These are phyloP conservation scores for Calliopsis andreniformis DNA, from an alignment of 1,140 invertebrate genomes.

Conservation along the genomic window DNA sequence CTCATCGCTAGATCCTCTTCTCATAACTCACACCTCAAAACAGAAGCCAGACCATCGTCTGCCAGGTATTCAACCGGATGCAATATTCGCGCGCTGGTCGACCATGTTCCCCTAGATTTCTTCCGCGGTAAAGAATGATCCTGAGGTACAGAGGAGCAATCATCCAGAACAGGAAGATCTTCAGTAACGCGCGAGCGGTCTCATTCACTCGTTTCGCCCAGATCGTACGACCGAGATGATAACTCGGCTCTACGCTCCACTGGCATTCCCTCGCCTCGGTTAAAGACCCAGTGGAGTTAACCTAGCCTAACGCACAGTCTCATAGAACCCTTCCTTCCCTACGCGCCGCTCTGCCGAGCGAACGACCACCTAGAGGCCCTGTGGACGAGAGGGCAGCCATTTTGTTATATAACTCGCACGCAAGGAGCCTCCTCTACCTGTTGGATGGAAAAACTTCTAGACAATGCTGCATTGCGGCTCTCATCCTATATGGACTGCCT, in stretches of 20 bases:
- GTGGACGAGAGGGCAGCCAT: conserved; percentile 46
- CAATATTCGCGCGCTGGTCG: background rate
- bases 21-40: too few species aligned
- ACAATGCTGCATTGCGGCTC: conserved; percentile 65
- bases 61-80: too few species aligned
- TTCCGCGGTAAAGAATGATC: background rate
- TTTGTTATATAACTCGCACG: conserved; percentile 71
- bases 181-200: conserved; percentile 10
- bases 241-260: conserved; percentile 48
- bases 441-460: conserved; percentile 58
- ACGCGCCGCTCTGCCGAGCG: conserved; percentile 20
- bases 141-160: background rate
- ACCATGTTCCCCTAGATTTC: background rate
- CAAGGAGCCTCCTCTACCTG: conserved; percentile 36
- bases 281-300: conserved; percentile 67
- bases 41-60: too few species aligned
- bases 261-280: conserved; percentile 61
- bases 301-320: conserved; percentile 64
- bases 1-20: too few species aligned
- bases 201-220: conserved; percentile 43
- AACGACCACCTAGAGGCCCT: conserved; percentile 21
- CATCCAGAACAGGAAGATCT: conserved; percentile 35
- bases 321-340: conserved; percentile 59
- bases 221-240: conserved; percentile 49
- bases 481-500: conserved; percentile 65